Conservation (phyloP, 2,113 vertebrate species). For the Pterocles gutturalis region DNA sequence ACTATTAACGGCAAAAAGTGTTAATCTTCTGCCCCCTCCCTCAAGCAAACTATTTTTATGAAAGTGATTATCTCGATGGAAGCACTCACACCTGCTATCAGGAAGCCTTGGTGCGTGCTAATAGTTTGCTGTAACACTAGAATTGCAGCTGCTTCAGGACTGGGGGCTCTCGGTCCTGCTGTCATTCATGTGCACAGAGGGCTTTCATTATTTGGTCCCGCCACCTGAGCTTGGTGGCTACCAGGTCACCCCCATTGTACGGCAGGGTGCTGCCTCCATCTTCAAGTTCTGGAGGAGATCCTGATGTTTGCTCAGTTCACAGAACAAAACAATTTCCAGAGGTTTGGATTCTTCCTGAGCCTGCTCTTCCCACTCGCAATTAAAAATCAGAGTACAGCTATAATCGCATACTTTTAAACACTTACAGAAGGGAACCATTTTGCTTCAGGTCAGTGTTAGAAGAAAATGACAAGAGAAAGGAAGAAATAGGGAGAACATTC, state of each 20-base stretch:
- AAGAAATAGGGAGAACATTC: not conserved
- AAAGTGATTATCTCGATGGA: not conserved
- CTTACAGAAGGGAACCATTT: not conserved
- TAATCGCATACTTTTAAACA: not conserved
- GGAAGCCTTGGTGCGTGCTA: not conserved
- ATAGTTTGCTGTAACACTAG: conserved; percentile 20
- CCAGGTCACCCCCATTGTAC: fast-evolving
- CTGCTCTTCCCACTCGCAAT: not conserved
- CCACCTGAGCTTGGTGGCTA: not conserved
- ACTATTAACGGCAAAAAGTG: not conserved
- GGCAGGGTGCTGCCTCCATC: not conserved
- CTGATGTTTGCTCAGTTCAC: not conserved
- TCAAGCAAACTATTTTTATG: conserved; percentile 35
- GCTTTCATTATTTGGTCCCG: not conserved
- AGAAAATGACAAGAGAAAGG: not conserved
- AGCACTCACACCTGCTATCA: conserved; percentile 33
- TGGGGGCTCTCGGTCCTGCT: not conserved
- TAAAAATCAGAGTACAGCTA: not conserved
- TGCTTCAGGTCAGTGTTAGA: not conserved
- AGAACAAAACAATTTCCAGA: not conserved
- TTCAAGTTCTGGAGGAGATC: not conserved
- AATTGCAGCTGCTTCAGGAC: conserved; percentile 9
- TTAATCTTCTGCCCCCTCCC: not conserved
- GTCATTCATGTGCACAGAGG: not conserved
- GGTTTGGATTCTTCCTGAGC: not conserved